Evolutionary conservation across 1,140 invertebrate genomes (phyloP).

Genomic region (Zaprionus nigranus): DNA sequence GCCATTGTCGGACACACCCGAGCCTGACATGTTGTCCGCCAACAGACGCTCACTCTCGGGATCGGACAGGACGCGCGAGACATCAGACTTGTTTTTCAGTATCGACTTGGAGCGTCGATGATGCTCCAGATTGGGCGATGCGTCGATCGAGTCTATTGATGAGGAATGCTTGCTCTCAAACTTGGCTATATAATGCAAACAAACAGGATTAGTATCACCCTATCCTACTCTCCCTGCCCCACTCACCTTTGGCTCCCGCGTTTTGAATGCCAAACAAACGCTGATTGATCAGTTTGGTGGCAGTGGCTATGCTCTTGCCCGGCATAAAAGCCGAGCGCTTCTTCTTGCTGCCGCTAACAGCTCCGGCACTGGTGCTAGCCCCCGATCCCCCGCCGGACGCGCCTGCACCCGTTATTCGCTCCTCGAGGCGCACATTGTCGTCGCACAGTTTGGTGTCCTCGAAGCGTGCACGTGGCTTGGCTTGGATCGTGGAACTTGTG

Average conservation of each 20-base stretch:
- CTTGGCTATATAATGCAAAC: conserved; percentile 65
- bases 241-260: conserved; percentile 85
- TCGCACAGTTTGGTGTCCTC: conserved; percentile 85
- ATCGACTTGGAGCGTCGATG: conserved; percentile 90
- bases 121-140: conserved; percentile 87
- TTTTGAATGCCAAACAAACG: conserved; percentile 89
- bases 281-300: conserved; percentile 90
- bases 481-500: conserved; percentile 27
- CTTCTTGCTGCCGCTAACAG: conserved; percentile 66
- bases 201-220: neutral
- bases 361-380: conserved; percentile 23
- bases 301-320: conserved; percentile 88
- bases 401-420: conserved; percentile 4
- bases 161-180: conserved; percentile 88
- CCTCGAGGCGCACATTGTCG: conserved; percentile 84
- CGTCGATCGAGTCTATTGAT: conserved; percentile 90
- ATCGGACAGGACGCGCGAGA: conserved; percentile 85
- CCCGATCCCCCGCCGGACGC: neutral
- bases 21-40: conserved; percentile 87
- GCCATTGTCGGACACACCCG: conserved; percentile 85
- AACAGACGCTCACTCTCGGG: conserved; percentile 92
- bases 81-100: conserved; percentile 90
- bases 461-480: conserved; percentile 73
- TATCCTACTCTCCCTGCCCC: neutral
- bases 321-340: conserved; percentile 87